Conservation (phyloP, 2,113 vertebrate genomes). For the Oryzias curvinotus region DNA sequence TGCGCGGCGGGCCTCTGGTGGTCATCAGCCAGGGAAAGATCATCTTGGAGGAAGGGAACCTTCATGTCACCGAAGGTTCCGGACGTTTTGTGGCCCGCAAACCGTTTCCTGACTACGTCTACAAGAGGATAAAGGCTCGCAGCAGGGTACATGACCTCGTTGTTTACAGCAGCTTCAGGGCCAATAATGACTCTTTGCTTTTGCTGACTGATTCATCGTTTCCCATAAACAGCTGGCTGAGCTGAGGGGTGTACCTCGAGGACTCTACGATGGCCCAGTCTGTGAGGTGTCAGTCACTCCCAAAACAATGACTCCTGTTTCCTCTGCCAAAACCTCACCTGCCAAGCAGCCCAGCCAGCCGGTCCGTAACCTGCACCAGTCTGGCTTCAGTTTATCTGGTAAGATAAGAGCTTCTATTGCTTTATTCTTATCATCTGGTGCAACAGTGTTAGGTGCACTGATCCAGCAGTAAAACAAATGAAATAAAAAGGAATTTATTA, state of each 20-base stretch:
- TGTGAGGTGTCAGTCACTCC: slow-evolving; percentile 94
- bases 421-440: too few species aligned
- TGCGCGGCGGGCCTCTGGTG: slow-evolving; percentile 91
- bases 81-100: slow-evolving; percentile 91
- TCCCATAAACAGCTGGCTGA: slow-evolving; percentile 86
- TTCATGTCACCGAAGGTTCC: slow-evolving; percentile 89
- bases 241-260: slow-evolving; percentile 91
- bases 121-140: slow-evolving; percentile 98
- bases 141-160: slow-evolving; percentile 83
- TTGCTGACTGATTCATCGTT: slow-evolving; percentile 6
- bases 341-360: slow-evolving; percentile 92
- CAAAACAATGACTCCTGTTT: slow-evolving; percentile 90
- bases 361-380: slow-evolving; percentile 96
- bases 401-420: background rate
- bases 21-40: slow-evolving; percentile 99
- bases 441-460: too few species aligned
- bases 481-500: too few species aligned
- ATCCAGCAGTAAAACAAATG: too few species aligned
- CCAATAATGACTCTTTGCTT: background rate
- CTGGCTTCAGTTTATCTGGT: slow-evolving; percentile 98
- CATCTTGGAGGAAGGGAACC: slow-evolving; percentile 90
- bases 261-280: slow-evolving; percentile 93
- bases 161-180: background rate
- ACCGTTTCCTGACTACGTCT: slow-evolving; percentile 95
- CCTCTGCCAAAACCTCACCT: slow-evolving; percentile 94